Base-by-base conservation (phyloP, 2,888 invertebrate genomes). In the Cryptocephalus primarius region DNA sequence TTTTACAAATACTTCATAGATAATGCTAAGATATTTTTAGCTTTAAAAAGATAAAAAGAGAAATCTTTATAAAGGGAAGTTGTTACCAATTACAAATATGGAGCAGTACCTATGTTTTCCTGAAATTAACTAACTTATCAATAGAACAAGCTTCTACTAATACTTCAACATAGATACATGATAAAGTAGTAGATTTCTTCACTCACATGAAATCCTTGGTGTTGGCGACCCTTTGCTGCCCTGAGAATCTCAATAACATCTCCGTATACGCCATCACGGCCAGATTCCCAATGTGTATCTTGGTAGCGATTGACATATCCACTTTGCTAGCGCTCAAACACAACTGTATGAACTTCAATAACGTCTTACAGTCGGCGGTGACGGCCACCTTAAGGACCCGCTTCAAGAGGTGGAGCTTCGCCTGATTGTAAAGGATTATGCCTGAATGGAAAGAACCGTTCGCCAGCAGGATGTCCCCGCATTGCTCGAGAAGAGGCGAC, bases 401-500 rank as follows among this genome's bases (percentile, higher is more conserved):
- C 60, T 79, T 80, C 49, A 79, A 65, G 51, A 80, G 72, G 53
- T 69, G 69, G 12, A 68, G 65, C 56, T 67, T 69, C 4, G 69
- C 68, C 46, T 90, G 75, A 60, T 86, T 85, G 68, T 88, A 93
- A 13, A 91, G 77, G 50, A 85, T 78, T 53, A 86, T 76, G 1
- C 92, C 91, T 49, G 85, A 83, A 43, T 83, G 77, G 50, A 86
- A 80, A 55, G 83, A 80, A 10, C 83, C 82, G 50, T 83, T 78
- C 4, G 83, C 76, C 61, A 93, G 73, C 60, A 88, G 75, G 66
- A 85, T 76, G 68, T 92, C 91, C 0, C 90, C 90, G 32, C 89
- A 86, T 57, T 81, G 79, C 64, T 88, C 86, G 53, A 92, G 74
- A 44, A 84, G 70, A 45, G 78, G 75, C 50, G 81, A 79, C 42